Evolutionary conservation across 2,113 vertebrate species (phyloP).

Genomic region (Varanus komodoensis): DNA sequence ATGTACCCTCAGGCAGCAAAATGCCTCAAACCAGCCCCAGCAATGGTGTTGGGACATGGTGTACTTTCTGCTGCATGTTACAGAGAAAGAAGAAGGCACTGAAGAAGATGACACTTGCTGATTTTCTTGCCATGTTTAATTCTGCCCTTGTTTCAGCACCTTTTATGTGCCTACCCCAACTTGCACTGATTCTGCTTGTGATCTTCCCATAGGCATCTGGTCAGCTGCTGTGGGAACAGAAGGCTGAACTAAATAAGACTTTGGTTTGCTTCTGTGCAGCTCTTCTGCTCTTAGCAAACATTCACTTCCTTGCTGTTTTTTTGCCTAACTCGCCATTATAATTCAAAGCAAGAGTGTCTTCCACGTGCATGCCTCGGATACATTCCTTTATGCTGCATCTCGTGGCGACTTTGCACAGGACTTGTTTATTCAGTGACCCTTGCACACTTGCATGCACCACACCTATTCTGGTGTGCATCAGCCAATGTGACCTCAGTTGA

Average conservation of each 20-base stretch:
- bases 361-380: not conserved
- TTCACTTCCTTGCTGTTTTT: not conserved
- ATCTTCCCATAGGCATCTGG: too few relatives aligned
- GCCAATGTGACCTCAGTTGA: not conserved
- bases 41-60: not conserved
- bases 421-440: not conserved
- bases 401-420: not conserved
- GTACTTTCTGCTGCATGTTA: not conserved
- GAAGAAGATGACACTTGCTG: not conserved
- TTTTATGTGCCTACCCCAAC: not conserved
- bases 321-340: not conserved
- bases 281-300: not conserved
- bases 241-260: too few relatives aligned
- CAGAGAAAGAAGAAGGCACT: not conserved
- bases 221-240: too few relatives aligned
- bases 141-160: not conserved
- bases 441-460: not conserved
- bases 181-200: not conserved
- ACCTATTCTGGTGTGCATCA: accelerated
- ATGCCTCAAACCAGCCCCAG: too few relatives aligned
- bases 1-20: too few relatives aligned
- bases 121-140: not conserved
- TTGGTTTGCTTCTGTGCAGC: too few relatives aligned
- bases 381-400: not conserved
- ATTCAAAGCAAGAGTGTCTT: not conserved